Base-by-base conservation (phyloP, 2,797 vertebrate species). In the Schizopygopsis malacanthus region DNA sequence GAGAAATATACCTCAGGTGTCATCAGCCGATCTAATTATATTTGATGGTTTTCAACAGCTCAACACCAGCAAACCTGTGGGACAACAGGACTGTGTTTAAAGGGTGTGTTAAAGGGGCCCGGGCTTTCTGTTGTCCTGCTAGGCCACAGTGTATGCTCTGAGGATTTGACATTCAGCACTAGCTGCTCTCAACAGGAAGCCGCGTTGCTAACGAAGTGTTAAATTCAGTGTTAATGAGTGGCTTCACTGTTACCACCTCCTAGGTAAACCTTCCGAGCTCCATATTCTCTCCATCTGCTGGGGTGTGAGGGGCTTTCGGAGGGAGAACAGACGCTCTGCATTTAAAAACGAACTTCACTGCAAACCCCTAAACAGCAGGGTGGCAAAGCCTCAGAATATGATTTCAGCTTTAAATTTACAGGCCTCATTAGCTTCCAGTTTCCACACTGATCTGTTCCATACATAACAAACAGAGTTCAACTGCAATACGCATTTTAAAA, bases 201-300 rank as follows among this genome's bases (percentile, higher is more conserved):
- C 92, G 94, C 33, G 89, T 96, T 93, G 97, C 97, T 99, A 99
- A 99, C 97, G 93, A 99, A 99, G 98, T 99, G 98, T 96, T 99
- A 99, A 99, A 99, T 99, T 99, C 98, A 99, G 98, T 97, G 98
- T 98, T 99, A 99, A 99, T 99, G 98, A 99, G 97, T 97, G 96
- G 97, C 96, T 98, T 97, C 97, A 97, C 96, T 98, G 97, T 97
- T 98, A 97, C 96, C 97, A 98, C 97, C 97, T 98, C 96, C 89
- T 96, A 97, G 96, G 97, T 97, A 99, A 98, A 98, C 95, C 97
- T 97, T 97, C 96, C 95, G 92, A 91, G 95, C 95, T 96, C 96
- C 94, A 95, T 95, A 95, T 96, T 97, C 96, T 92, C 95, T 91
- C 98, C 98, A 99, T 99, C 98, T 99, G 98, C 96, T 97, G 93